Evolutionary conservation across 2,113 vertebrate species (phyloP).

Genomic region (Narcine bancroftii): DNA sequence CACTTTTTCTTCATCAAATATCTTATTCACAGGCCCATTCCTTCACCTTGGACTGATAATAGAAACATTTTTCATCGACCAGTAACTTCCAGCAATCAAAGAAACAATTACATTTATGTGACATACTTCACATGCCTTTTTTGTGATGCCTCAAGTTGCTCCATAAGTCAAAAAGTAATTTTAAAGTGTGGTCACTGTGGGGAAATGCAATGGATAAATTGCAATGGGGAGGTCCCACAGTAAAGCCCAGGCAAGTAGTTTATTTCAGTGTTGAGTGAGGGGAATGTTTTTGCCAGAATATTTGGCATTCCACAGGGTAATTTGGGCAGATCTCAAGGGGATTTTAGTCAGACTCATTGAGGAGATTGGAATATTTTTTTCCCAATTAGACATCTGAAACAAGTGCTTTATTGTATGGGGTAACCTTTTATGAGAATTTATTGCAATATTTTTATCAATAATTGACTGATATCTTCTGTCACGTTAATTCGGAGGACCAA

Average conservation of each 20-base stretch:
- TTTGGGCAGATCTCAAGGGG: background rate
- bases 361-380: background rate
- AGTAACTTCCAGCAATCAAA: background rate
- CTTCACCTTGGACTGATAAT: background rate
- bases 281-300: too few species aligned
- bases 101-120: too few species aligned
- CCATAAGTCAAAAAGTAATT: too few species aligned
- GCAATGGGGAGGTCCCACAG: too few species aligned
- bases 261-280: too few species aligned
- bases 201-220: too few species aligned
- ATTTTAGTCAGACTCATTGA: background rate
- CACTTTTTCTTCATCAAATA: too few species aligned
- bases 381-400: background rate
- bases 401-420: background rate
- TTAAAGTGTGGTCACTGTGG: too few species aligned
- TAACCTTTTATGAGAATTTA: background rate
- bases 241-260: too few species aligned
- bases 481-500: background rate
- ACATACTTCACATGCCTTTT: too few species aligned
- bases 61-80: background rate
- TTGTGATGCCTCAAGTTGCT: too few species aligned
- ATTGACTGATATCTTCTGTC: background rate
- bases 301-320: too few species aligned
- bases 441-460: background rate
- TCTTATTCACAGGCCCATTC: background rate